These are phyloP conservation scores for Toxotes chatareus DNA, from an alignment of 2,113 vertebrate species.

Conservation along the genomic window DNA sequence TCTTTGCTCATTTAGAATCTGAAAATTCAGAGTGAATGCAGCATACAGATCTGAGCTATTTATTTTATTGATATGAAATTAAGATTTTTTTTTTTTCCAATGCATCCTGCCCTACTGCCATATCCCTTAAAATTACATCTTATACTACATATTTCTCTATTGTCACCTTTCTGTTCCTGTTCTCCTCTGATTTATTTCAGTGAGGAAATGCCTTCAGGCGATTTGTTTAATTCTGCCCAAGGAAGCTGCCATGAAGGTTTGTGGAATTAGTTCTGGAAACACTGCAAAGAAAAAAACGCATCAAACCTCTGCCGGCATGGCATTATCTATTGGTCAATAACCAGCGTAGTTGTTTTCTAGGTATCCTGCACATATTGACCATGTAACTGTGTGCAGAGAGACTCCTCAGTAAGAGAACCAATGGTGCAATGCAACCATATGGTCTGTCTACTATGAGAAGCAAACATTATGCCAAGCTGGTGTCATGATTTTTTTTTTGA, in stretches of 20 bases:
- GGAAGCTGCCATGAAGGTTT: conserved; percentile 92
- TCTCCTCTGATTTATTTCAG: conserved; percentile 73
- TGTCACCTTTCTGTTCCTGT: background rate
- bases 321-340: background rate
- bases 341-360: background rate
- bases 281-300: background rate
- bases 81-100: background rate
- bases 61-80: background rate
- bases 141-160: background rate
- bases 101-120: no score
- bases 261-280: conserved; percentile 9
- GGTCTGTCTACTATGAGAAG: background rate
- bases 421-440: background rate
- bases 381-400: background rate
- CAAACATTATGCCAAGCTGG: background rate
- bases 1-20: no score
- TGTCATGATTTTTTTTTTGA: background rate
- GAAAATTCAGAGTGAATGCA: no score
- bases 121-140: background rate
- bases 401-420: background rate
- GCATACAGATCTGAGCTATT: no score
- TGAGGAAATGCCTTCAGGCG: conserved; percentile 93
- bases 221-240: conserved; percentile 93
- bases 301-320: background rate
- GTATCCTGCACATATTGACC: background rate